Percentiles rank a stretch among this genome's conserved stretches.
phyloP scores from a whole-genome alignment of 2,888 invertebrate genomes.

The Volucella inanis region DNA sequence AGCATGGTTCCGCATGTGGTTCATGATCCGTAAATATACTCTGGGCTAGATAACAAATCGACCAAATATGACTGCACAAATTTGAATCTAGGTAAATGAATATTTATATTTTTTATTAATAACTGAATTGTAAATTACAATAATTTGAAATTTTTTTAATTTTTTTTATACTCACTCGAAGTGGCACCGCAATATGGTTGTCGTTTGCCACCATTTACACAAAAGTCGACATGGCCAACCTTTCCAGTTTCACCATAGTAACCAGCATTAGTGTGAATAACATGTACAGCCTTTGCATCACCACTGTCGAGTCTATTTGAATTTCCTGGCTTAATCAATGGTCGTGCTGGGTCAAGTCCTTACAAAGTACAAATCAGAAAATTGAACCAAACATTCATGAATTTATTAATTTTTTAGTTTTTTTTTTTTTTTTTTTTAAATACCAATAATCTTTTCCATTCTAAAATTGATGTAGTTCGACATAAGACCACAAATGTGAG shows the following conservation, averaged over 20 bases:
- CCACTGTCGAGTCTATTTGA: conserved; percentile 88
- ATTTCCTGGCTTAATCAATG: conserved; percentile 87
- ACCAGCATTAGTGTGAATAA: conserved; percentile 91
- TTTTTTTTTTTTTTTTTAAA: conserved; percentile 66
- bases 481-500: conserved; percentile 90
- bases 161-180: conserved; percentile 85
- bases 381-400: background rate
- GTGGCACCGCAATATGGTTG: conserved; percentile 90
- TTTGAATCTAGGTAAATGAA: conserved; percentile 85
- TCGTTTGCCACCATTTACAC: conserved; percentile 89
- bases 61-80: conserved; percentile 91
- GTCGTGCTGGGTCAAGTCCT: conserved; percentile 90
- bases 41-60: conserved; percentile 91
- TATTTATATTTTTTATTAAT: background rate
- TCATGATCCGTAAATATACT: conserved; percentile 86
- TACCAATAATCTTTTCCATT: conserved; percentile 89
- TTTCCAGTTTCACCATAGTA: conserved; percentile 90
- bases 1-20: conserved; percentile 87
- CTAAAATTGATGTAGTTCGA: conserved; percentile 89
- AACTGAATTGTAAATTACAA: background rate
- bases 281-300: conserved; percentile 90
- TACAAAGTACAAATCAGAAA: conserved; percentile 29
- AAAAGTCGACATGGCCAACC: conserved; percentile 91
- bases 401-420: background rate
- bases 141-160: background rate